Percentiles rank a stretch among this genome's conserved stretches.
Conservation (phyloP, 2,113 vertebrate genomes). For the Capreolus pygargus region DNA sequence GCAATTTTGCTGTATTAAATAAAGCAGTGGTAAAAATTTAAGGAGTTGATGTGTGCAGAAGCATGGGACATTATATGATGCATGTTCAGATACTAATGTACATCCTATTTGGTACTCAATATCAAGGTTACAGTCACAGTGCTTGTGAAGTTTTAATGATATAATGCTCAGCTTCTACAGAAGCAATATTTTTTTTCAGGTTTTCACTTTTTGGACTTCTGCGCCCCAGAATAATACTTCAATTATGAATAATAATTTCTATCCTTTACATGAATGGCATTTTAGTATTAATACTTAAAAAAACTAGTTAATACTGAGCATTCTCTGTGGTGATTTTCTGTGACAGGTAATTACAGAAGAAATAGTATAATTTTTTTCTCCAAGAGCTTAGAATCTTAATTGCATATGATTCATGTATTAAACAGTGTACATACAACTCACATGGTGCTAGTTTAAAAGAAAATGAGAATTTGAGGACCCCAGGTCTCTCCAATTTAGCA, state of each 20-base stretch:
- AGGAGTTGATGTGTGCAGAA: neutral
- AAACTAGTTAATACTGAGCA: neutral
- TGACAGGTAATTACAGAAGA: slow-evolving; percentile 38
- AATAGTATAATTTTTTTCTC: slow-evolving; percentile 39
- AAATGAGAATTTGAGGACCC: neutral
- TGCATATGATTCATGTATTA: neutral
- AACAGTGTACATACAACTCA: slow-evolving; percentile 13
- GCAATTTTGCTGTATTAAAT: neutral
- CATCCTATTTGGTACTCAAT: neutral
- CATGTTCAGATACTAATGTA: neutral
- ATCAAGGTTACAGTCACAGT: neutral
- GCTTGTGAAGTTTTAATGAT: neutral
- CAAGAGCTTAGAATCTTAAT: slow-evolving; percentile 33
- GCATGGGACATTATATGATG: neutral
- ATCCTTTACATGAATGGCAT: neutral
- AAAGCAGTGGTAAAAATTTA: neutral
- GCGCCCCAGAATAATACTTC: neutral
- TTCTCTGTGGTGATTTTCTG: slow-evolving; percentile 9
- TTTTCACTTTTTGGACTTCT: neutral
- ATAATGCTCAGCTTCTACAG: neutral
- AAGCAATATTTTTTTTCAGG: neutral
- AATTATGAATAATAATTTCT: neutral
- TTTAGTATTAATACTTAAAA: slow-evolving; percentile 39
- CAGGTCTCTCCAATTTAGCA: neutral
- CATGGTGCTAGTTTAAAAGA: slow-evolving; percentile 23